Evolutionary conservation across 2,888 invertebrate genomes (phyloP), one percentile per base, ranked within the genome.

Genomic region (Calephelis perditalis): DNA sequence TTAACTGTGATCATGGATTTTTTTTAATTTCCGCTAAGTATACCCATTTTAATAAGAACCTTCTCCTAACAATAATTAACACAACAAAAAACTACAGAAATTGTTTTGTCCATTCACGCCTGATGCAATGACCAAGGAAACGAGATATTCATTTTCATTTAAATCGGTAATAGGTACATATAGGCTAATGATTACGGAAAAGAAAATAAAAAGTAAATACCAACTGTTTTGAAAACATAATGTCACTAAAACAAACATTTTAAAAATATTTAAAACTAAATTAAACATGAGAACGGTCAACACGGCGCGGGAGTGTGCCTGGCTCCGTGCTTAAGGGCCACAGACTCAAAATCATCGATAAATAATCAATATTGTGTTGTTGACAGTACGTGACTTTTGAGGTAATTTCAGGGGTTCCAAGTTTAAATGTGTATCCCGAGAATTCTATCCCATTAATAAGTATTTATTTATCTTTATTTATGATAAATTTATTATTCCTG

Each of bases 181-280:
- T n/a, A 12, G 36, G 12, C 26, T 35, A 26, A 15, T 12, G 26
- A 26, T 26, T 26, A 26, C 26, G 26, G 26, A 56, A 59, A 62
- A 61, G 12, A 37, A 15, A 58, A 35, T 26, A 45, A 10, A 8
- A 57, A 58, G 36, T 26, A 26, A 40, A 40, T 40, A 40, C 40
- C 40, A 40, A 40, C 15, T 12, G 45, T 26, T 49, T 49, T 9
- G 9, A 56, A 63, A 63, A 62, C 15, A 55, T 35, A 47, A 55
- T 55, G 57, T 44, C 44, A 55, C 56, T 58, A 47, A 59, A 43
- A 57, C 60, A 76, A 72, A 70, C 73, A 71, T 72, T 73, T 70
- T 62, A 68, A 71, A 76, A 71, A 76, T 71, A 79, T 80, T 83
- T 83, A 82, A 81, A 83, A 82, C 74, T 76, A 77, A 74, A 82